These are phyloP conservation scores for Pseudorectes ferrugineus DNA, from an alignment of 2,113 vertebrate species.

Conservation along the genomic window DNA sequence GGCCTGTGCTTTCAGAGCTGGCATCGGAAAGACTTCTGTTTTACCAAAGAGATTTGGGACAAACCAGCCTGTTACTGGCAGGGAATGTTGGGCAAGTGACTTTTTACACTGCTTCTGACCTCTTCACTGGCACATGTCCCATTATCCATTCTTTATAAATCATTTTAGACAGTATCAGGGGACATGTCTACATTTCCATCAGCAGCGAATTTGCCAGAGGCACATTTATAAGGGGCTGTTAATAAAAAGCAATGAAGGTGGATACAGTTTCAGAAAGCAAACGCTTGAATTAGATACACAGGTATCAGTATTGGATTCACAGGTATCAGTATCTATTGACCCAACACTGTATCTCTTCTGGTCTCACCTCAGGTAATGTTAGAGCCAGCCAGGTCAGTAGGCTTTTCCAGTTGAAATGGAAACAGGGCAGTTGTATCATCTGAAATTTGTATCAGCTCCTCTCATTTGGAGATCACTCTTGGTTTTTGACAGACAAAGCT, in stretches of 20 bases:
- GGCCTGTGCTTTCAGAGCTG: background rate
- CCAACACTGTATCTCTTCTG: conserved; percentile 46
- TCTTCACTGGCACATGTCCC: rapidly evolving
- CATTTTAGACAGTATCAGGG: background rate
- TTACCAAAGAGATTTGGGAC: background rate
- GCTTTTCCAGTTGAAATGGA: conserved; percentile 53
- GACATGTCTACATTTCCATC: background rate
- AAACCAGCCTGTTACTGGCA: background rate
- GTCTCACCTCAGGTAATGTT: conserved; percentile 43
- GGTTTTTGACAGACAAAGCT: conserved; percentile 17
- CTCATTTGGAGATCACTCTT: background rate
- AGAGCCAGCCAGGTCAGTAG: conserved; percentile 39
- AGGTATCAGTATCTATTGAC: conserved; percentile 52
- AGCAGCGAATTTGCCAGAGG: background rate
- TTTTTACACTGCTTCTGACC: background rate
- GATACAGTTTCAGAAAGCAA: conserved; percentile 58
- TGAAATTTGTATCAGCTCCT: conserved; percentile 46
- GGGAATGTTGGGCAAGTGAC: background rate
- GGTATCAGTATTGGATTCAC: conserved; percentile 51
- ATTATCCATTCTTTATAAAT: background rate
- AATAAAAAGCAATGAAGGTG: conserved; percentile 18
- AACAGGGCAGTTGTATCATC: conserved; percentile 35
- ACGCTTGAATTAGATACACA: conserved; percentile 49
- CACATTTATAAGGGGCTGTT: background rate
- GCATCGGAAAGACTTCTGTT: background rate